Base-by-base conservation (phyloP, 2,888 invertebrate genomes). In the Atherix ibis region DNA sequence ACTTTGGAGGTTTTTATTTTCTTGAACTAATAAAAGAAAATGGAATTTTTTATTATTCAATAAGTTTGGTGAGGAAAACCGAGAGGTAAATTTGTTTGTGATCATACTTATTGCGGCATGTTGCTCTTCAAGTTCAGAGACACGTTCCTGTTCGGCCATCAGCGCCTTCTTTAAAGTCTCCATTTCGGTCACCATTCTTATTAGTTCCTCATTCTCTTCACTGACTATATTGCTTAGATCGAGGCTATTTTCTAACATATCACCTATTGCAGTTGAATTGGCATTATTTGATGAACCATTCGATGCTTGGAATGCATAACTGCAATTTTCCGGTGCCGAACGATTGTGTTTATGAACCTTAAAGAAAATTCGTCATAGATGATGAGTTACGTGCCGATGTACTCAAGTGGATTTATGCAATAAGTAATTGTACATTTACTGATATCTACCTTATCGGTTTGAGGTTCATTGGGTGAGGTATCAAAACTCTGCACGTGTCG, bases 61-160 rank as follows among this genome's bases (percentile, higher is more conserved):
- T n/a, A n/a, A n/a, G n/a, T n/a, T n/a, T n/a, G n/a, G n/a, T n/a
- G n/a, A n/a, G n/a, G n/a, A n/a, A n/a, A n/a, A n/a, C n/a, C n/a
- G n/a, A n/a, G n/a, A n/a, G n/a, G n/a, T n/a, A n/a, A n/a, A n/a
- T n/a, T n/a, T n/a, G n/a, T n/a, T n/a, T n/a, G n/a, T n/a, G n/a
- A 24, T 48, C 48, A 48, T 45, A 56, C 56, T 61, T 40, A 59
- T 56, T 43, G 73, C 69, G 18, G 76, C 69, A 38, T 85, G 55
- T 53, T 84, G 83, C 50, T 83, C 82, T 47, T 81, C 79, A 32
- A 85, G 63, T 54, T 85, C 84, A 1, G 69, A 66, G 16, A 76
- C 73, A 44, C 75, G 69, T 45, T 77, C 70, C 46, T 80, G 77
- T 50, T 84, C 83, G 44, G 76, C 69, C 27, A 73, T 64, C 41